phyloP scores from a whole-genome alignment of 2,797 vertebrate species.

The Sebastes minor region DNA sequence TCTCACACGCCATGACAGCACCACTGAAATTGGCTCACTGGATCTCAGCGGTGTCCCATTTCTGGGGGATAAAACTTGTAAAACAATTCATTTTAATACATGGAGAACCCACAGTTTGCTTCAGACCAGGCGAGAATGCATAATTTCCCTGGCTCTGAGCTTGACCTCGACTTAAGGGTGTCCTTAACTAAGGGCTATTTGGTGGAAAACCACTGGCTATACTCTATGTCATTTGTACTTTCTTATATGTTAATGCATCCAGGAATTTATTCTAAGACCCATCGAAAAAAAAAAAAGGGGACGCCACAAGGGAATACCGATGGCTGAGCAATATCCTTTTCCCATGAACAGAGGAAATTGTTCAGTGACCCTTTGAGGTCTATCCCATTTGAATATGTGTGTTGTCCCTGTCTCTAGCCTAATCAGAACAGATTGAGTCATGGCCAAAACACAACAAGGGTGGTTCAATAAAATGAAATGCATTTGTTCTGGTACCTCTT shows the following conservation, averaged over 20 bases:
- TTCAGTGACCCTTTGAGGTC: conserved; percentile 72
- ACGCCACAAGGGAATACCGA: conserved; percentile 62
- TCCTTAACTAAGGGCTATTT: conserved; percentile 77
- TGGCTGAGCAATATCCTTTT: conserved; percentile 69
- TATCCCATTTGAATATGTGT: conserved; percentile 71
- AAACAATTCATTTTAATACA: conserved; percentile 77
- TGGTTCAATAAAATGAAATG: conserved; percentile 60
- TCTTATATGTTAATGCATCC: conserved; percentile 76
- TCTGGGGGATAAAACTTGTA: conserved; percentile 70
- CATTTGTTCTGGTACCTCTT: conserved; percentile 59
- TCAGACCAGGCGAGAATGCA: conserved; percentile 57
- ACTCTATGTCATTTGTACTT: conserved; percentile 69
- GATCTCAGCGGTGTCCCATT: conserved; percentile 67
- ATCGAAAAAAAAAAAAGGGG: conserved; percentile 33
- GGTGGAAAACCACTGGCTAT: conserved; percentile 64
- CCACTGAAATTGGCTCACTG: conserved; percentile 63
- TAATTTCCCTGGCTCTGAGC: conserved; percentile 66
- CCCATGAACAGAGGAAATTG: conserved; percentile 73
- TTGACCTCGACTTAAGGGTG: conserved; percentile 76
- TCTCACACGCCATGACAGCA: conserved; percentile 55
- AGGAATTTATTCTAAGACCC: conserved; percentile 73
- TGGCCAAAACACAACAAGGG: conserved; percentile 68
- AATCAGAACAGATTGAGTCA: conserved; percentile 72
- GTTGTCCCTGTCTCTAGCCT: conserved; percentile 61
- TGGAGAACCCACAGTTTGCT: conserved; percentile 54